A percentile compares a stretch with the other conserved stretches of the same genome.
These are phyloP conservation scores for Eupeodes corollae DNA, from an alignment of 1,140 invertebrate species.

Conservation along the genomic window DNA sequence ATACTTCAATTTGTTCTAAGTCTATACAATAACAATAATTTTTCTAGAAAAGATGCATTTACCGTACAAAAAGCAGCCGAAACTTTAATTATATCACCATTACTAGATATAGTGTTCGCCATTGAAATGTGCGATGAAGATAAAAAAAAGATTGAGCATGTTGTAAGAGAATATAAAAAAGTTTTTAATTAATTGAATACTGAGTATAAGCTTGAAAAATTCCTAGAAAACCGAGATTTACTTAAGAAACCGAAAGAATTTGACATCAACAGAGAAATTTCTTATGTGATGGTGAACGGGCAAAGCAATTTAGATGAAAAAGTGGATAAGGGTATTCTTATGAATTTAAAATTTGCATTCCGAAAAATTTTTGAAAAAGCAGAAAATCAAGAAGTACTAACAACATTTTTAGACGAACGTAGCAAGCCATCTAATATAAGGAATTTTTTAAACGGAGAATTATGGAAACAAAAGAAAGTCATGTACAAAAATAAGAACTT, in stretches of 20 bases:
- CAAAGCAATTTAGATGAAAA: constrained; percentile 2
- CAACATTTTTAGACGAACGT: neutral
- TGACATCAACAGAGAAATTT: constrained; percentile 1
- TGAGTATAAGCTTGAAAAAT: constrained; percentile 6
- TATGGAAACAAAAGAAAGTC: neutral
- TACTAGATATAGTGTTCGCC: neutral
- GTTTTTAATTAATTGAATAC: constrained; percentile 5
- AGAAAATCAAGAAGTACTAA: neutral
- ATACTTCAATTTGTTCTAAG: too few relatives aligned
- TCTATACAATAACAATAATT: constrained; percentile 10
- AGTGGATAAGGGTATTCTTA: constrained; percentile 3
- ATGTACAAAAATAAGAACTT: neutral
- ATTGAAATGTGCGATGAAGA: neutral
- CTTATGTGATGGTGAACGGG: neutral
- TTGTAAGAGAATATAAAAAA: neutral
- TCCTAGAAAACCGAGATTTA: constrained; percentile 1
- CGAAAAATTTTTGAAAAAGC: constrained; percentile 6
- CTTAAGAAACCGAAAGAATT: constrained; percentile 1
- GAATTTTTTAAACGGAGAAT: neutral
- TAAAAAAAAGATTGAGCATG: neutral
- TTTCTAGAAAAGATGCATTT: constrained; percentile 10
- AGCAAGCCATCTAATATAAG: neutral
- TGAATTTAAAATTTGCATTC: constrained; percentile 8
- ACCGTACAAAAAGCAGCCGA: constrained; percentile 4
- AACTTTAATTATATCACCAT: neutral